A percentile compares a stretch with the other conserved stretches of the same genome.
Conservation (phyloP, 2,113 vertebrate genomes). For the Gambusia holbrooki region DNA sequence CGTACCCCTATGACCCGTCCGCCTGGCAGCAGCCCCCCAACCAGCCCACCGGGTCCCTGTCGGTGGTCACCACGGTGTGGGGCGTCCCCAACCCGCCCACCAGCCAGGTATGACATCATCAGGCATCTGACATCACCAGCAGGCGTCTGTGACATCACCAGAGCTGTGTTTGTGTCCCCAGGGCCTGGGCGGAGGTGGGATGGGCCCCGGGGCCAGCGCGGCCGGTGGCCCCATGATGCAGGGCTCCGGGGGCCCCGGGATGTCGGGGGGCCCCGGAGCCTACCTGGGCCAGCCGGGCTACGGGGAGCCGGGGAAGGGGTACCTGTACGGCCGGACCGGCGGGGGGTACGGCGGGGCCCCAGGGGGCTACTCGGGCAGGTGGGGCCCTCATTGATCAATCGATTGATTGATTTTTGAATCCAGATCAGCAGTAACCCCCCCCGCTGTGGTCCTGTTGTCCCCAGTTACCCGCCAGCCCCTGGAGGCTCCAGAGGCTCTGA, state of each 20-base stretch:
- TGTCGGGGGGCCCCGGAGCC: constrained; percentile 79
- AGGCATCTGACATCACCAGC: background rate
- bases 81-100: constrained; percentile 91
- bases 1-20: constrained; percentile 77
- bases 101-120: constrained; percentile 85
- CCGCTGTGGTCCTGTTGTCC: background rate
- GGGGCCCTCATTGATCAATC: background rate
- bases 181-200: constrained; percentile 87
- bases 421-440: background rate
- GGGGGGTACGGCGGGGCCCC: constrained; percentile 80
- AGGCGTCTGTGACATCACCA: too few species aligned
- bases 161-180: constrained; percentile 50
- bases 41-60: constrained; percentile 91
- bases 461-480: constrained; percentile 80
- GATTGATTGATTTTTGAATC: background rate
- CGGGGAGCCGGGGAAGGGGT: constrained; percentile 84
- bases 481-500: constrained; percentile 83
- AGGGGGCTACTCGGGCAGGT: constrained; percentile 82
- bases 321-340: constrained; percentile 82
- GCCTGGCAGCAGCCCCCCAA: constrained; percentile 86
- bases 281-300: constrained; percentile 90
- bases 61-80: constrained; percentile 95
- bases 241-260: constrained; percentile 79
- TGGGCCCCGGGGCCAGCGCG: constrained; percentile 86
- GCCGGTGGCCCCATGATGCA: constrained; percentile 85